Conservation (phyloP, 1,140 invertebrate genomes). For the Meloidogyne chitwoodi region DNA sequence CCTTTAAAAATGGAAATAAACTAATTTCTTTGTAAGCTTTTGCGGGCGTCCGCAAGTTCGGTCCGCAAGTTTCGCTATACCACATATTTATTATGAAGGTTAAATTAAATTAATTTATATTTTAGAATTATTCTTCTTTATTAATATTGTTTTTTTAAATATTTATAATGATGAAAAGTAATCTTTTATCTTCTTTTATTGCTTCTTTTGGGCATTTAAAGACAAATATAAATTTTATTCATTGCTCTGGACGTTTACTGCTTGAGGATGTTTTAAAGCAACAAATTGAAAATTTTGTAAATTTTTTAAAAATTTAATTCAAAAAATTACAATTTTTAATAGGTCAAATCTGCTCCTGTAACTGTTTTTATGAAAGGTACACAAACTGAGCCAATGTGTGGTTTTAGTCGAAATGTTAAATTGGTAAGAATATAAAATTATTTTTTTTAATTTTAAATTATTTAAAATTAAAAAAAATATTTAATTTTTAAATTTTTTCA, state of each 20-base stretch:
- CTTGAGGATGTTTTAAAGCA: neutral
- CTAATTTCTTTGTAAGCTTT: too few relatives aligned
- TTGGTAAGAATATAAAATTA: slow-evolving; percentile 30
- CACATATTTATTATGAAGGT: too few relatives aligned
- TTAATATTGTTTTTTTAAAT: neutral
- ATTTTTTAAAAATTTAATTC: neutral
- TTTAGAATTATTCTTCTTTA: neutral
- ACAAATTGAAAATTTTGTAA: neutral
- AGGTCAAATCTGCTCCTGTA: slow-evolving; percentile 33
- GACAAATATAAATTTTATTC: neutral
- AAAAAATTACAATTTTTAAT: neutral
- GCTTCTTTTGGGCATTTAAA: neutral
- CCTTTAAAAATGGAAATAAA: too few relatives aligned
- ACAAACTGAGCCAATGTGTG: slow-evolving; percentile 49
- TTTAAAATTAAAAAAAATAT: neutral
- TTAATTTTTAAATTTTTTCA: slow-evolving; percentile 31
- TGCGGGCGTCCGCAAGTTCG: too few relatives aligned
- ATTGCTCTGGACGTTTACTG: neutral
- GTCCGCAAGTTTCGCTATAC: too few relatives aligned
- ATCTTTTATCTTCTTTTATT: neutral
- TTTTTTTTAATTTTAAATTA: neutral
- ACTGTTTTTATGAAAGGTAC: slow-evolving; percentile 60
- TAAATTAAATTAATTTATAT: too few relatives aligned
- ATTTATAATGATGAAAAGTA: neutral
- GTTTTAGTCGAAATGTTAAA: slow-evolving; percentile 57